Evolutionary conservation across 2,113 vertebrate species (phyloP), one percentile per base, ranked within the genome.

Genomic region (Pterocles burchelli): DNA sequence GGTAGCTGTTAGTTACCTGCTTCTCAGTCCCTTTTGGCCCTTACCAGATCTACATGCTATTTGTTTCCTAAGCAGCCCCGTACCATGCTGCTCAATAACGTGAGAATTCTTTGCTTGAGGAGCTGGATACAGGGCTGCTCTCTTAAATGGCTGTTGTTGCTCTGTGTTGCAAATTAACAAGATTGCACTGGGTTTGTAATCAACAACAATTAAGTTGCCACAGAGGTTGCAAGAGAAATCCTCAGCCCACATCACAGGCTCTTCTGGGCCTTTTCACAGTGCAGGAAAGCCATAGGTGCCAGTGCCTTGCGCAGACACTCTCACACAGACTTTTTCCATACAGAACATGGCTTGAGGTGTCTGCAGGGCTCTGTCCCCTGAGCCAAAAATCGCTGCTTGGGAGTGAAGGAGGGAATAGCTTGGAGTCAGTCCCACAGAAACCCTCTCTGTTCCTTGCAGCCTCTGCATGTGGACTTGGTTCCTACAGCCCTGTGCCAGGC

Each of bases 121-220:
- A 93, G 62, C 38, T 88, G 88, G 45, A 48, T 72, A 31, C 26
- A 55, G 61, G 18, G 15, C 31, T 54, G 19, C 55, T 93, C 89
- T 94, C 89, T 93, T 90, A 85, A 93, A 85, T 43, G 85, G 57
- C 49, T 85, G 29, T 11, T 82, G 51, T 25, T 93, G 82, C 88
- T 95, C 67, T 88, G 54, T 67, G 79, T 36, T 81, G 85, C 46
- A 75, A 86, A 80, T 93, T 93, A 97, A 95, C 80, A 84, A 93
- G 91, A 93, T 91, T 82, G 94, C 86, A 31, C 75, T 79, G 82
- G 31, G 55, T 89, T 95, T 73, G 71, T 95, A 94, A 91, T 96
- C 20, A n/a, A 58, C 84, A 90, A n/a, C 93, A 95, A 96, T 95
- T 93, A 96, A 83, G 70, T 87, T 77, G 73, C 85, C 54, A 54